Percentiles rank a stretch among this genome's conserved stretches.
These are phyloP conservation scores for Choloepus hoffmanni DNA, from an alignment of 2,113 vertebrate species.

Conservation along the genomic window DNA sequence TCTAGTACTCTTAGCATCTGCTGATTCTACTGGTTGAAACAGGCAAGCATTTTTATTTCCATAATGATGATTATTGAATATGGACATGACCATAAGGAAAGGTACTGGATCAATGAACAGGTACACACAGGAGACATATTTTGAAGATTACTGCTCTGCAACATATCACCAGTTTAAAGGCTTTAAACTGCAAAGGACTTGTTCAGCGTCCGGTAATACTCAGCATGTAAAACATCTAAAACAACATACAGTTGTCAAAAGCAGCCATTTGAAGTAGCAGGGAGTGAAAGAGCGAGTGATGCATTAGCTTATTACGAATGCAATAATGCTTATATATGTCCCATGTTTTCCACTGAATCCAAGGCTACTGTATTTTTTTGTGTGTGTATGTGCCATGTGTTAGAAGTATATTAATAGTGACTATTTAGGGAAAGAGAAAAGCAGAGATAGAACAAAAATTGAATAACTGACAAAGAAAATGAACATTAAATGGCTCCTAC, in stretches of 20 bases:
- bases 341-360: slow-evolving; percentile 13
- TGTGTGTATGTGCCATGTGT: neutral
- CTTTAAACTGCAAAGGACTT: slow-evolving; percentile 45
- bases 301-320: slow-evolving; percentile 4
- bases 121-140: slow-evolving; percentile 55
- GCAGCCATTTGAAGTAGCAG: slow-evolving; percentile 29
- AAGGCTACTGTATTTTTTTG: neutral
- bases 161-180: slow-evolving; percentile 50
- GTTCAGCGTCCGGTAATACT: slow-evolving; percentile 40
- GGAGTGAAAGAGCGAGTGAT: neutral
- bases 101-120: slow-evolving; percentile 66
- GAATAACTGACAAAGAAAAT: neutral
- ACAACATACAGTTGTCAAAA: slow-evolving; percentile 60
- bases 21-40: slow-evolving; percentile 33
- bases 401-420: neutral
- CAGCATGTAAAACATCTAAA: slow-evolving; percentile 49
- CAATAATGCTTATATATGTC: neutral
- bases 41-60: slow-evolving; percentile 42
- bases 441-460: neutral
- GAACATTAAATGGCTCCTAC: neutral
- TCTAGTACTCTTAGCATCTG: slow-evolving; percentile 58
- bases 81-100: slow-evolving; percentile 66
- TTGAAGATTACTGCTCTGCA: slow-evolving; percentile 59
- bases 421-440: neutral
- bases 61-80: slow-evolving; percentile 60